Conservation (phyloP, 1,140 invertebrate genomes). For the Diplogasteroides magnus region DNA sequence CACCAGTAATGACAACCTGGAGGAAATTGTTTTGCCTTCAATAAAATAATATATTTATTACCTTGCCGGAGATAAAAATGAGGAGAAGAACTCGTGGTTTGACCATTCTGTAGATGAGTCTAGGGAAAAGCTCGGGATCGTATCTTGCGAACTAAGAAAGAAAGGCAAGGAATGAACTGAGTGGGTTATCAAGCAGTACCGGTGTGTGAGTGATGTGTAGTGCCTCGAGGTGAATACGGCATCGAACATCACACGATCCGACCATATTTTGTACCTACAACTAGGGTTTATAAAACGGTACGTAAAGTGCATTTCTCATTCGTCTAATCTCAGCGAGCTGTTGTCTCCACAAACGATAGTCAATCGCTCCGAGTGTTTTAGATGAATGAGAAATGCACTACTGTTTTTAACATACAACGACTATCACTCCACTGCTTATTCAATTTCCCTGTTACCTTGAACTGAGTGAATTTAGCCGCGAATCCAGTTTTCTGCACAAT, state of each 20-base stretch:
- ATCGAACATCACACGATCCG: conserved; percentile 97
- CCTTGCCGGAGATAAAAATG: conserved; percentile 97
- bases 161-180: no score
- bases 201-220: conserved; percentile 93
- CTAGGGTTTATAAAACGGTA: no score
- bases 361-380: no score
- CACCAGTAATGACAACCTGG: no score
- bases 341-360: no score
- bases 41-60: conserved; percentile 64
- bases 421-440: conserved; percentile 13
- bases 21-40: no score
- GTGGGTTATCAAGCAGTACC: no score
- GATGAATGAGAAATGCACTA: no score
- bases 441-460: conserved; percentile 65
- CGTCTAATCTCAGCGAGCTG: no score
- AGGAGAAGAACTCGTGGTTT: conserved; percentile 89
- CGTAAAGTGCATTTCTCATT: no score
- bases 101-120: conserved; percentile 97
- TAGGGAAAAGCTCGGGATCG: conserved; percentile 77
- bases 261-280: conserved; percentile 99
- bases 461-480: conserved; percentile 92
- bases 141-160: conserved; percentile 84
- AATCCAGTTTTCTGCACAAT: conserved; percentile 97
- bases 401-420: conserved; percentile 79
- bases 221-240: conserved; percentile 92